phyloP scores from a whole-genome alignment of 2,113 vertebrate genomes.

The Varanus salvator region DNA sequence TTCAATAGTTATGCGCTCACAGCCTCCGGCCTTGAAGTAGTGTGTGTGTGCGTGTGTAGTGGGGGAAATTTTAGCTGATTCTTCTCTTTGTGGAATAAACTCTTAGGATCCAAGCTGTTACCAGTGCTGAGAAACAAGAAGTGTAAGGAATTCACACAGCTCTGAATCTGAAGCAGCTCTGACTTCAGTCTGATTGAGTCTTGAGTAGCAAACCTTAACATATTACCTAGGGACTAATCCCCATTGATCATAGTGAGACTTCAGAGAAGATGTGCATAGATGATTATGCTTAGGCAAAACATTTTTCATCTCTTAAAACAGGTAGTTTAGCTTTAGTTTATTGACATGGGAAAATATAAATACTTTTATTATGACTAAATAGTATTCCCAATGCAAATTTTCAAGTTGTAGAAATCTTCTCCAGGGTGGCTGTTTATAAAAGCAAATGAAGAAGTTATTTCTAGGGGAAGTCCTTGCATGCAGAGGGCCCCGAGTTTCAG shows the following conservation, averaged over 20 bases:
- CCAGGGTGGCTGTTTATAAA: background rate
- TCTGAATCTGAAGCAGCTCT: background rate
- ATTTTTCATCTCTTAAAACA: background rate
- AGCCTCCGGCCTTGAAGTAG: too few species aligned
- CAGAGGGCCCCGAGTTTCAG: background rate
- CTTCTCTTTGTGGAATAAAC: background rate
- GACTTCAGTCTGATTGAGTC: background rate
- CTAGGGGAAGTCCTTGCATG: background rate
- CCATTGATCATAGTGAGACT: background rate
- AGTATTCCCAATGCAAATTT: background rate
- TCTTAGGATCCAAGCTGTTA: background rate
- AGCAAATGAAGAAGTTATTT: background rate
- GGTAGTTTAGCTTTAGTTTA: background rate
- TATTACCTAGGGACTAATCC: too few species aligned
- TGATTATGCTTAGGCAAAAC: background rate
- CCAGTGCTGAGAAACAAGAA: background rate
- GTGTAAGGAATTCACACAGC: background rate
- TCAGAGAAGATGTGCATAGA: background rate
- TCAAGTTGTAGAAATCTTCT: background rate
- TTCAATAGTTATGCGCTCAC: too few species aligned
- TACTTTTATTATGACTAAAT: background rate
- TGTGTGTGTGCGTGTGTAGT: too few species aligned
- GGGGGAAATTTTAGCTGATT: background rate
- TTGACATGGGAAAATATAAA: background rate
- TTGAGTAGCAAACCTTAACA: background rate